Base-by-base conservation (phyloP, 2,888 invertebrate species). In the Imbricaverruca yamaguchii region DNA sequence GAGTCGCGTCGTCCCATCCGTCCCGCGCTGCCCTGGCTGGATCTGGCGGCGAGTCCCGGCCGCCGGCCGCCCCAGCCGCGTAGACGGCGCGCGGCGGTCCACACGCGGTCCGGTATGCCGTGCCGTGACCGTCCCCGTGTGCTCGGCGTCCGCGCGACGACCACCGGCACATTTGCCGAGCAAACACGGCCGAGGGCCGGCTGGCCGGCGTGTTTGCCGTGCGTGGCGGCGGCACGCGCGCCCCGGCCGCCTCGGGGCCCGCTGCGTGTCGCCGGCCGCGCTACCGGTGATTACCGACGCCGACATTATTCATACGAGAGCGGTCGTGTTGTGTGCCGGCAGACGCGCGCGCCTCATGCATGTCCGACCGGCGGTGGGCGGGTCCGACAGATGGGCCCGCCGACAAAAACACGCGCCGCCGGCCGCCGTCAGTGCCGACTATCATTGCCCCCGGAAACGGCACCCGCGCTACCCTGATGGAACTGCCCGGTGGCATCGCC, bases 221-320 rank as follows among this genome's bases (percentile, higher is more conserved):
- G 69, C 69, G 69, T 69, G 69, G 25, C 69, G 39, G 69, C 69
- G 69, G 74, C 74, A 74, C 74, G 74, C 74, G 74, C 69, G 67
- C 12, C 25, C 7, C 25, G 12, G 11, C 53, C 12, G 18, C 53
- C 69, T 4, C 69, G n/a, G 69, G 15, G 69, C 18, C 39, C 53
- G 67, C 65, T 13, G 65, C 65, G 23, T 18, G 74, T 55, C 74
- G 53, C 74, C 74, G 21, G 9, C 74, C 53, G 21, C 74, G 74
- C 74, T 74, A 74, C 74, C 11, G 74, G 74, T 55, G 21, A 74
- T 74, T 74, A 74, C 74, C 18, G 69, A 21, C 55, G 74, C 53
- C 39, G 74, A 21, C 11, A 74, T 74, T 74, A 74, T 53, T 74
- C 74, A 74, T 53, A 21, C 11, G 74, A 9, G 53, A 7, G 13